A percentile compares a stretch with the other conserved stretches of the same genome.
phyloP scores from a whole-genome alignment of 1,140 invertebrate genomes.

The Choristoneura fumiferana region DNA sequence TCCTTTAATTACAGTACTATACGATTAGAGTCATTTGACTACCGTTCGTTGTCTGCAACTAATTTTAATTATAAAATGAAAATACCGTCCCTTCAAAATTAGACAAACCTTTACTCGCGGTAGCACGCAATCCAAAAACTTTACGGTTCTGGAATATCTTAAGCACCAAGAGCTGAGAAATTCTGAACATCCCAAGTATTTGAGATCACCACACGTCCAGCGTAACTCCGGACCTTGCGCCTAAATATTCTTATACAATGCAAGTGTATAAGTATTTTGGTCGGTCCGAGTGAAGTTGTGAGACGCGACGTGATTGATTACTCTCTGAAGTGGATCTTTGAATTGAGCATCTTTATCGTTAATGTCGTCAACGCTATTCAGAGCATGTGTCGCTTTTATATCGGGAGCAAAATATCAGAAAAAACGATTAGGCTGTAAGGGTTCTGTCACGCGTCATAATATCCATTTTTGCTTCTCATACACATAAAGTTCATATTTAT shows the following conservation, averaged over 20 bases:
- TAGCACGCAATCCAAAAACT: slow-evolving; percentile 7
- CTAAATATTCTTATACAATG: neutral
- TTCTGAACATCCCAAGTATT: neutral
- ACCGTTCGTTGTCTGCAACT: neutral
- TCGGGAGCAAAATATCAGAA: slow-evolving; percentile 1
- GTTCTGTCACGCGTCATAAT: too few relatives aligned
- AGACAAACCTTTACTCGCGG: neutral
- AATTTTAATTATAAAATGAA: slow-evolving; percentile 10
- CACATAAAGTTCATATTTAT: too few relatives aligned
- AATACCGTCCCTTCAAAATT: neutral
- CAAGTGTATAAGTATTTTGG: neutral
- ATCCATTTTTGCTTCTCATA: too few relatives aligned
- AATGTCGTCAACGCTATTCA: slow-evolving; percentile 14
- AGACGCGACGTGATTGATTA: slow-evolving; percentile 9
- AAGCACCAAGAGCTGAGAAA: neutral
- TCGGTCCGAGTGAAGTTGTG: slow-evolving; percentile 3
- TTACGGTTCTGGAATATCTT: slow-evolving; percentile 14
- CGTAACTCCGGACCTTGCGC: neutral
- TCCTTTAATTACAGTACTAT: too few relatives aligned
- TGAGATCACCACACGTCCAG: neutral
- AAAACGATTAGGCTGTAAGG: slow-evolving; percentile 11
- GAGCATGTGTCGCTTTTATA: slow-evolving; percentile 14
- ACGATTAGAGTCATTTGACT: too few relatives aligned
- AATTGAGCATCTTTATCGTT: slow-evolving; percentile 17
- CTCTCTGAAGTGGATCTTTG: slow-evolving; percentile 3